Percentiles rank a stretch among this genome's conserved stretches.
These are phyloP conservation scores for Halocaridina rubra DNA, from an alignment of 2,888 invertebrate species.

Conservation along the genomic window DNA sequence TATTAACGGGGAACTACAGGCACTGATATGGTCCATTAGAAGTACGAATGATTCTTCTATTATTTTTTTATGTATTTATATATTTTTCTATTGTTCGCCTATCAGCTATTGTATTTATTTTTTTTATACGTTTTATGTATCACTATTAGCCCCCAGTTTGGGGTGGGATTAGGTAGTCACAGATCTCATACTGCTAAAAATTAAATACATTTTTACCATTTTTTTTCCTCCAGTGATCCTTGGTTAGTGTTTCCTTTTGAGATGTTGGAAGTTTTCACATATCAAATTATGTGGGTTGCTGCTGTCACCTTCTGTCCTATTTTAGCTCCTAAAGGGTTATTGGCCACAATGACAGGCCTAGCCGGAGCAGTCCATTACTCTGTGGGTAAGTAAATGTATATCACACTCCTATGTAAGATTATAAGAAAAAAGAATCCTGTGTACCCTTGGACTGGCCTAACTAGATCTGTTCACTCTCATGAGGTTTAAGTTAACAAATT, in stretches of 20 bases:
- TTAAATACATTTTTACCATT: too few species aligned
- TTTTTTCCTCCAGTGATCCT: conserved; percentile 76
- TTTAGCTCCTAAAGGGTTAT: conserved; percentile 75
- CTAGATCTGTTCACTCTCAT: too few species aligned
- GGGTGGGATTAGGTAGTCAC: not conserved
- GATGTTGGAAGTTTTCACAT: conserved; percentile 85
- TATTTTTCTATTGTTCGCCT: not conserved
- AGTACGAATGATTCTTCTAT: not conserved
- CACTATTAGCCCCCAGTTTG: too few species aligned
- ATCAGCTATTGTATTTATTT: not conserved
- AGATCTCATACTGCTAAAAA: too few species aligned
- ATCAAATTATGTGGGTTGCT: conserved; percentile 91
- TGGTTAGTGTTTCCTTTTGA: conserved; percentile 92
- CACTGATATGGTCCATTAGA: too few species aligned
- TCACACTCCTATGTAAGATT: too few species aligned
- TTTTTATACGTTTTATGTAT: not conserved
- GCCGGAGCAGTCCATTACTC: conserved; percentile 90
- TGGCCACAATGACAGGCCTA: conserved; percentile 88
- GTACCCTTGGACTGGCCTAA: too few species aligned
- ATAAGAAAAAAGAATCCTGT: too few species aligned
- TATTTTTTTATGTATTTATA: not conserved
- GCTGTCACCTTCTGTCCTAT: conserved; percentile 90
- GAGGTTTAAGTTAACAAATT: too few species aligned
- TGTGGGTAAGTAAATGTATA: conserved; percentile 73
- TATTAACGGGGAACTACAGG: too few species aligned